Conservation (phyloP, 1,140 invertebrate species). For the Lamellibrachia luymesi region DNA sequence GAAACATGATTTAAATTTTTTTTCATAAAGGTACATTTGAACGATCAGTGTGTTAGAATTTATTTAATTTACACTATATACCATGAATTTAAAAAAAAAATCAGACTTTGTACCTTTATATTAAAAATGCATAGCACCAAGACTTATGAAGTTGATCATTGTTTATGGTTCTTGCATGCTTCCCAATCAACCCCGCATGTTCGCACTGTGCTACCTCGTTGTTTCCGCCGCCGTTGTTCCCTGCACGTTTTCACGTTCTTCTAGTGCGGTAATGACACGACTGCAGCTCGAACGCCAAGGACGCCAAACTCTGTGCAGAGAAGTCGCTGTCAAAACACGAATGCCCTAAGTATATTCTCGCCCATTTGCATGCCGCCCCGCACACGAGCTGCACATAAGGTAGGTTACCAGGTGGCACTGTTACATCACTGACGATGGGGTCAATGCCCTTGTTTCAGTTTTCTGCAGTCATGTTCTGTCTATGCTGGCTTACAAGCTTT, state of each 20-base stretch:
- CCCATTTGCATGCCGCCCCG: neutral
- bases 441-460: neutral
- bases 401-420: neutral
- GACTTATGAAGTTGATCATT: neutral
- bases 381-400: neutral
- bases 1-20: too few relatives aligned
- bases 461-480: neutral
- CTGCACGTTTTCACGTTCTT: neutral
- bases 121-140: neutral
- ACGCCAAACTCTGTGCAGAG: neutral
- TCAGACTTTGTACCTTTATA: too few relatives aligned
- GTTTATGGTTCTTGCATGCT: neutral
- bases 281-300: neutral
- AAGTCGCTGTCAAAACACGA: neutral
- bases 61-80: too few relatives aligned
- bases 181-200: neutral
- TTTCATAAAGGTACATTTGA: too few relatives aligned
- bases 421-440: neutral
- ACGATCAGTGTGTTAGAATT: too few relatives aligned
- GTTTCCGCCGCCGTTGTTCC: neutral
- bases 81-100: too few relatives aligned
- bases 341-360: neutral
- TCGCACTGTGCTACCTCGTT: neutral
- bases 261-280: slow-evolving; percentile 3
- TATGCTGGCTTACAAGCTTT: neutral